Base-by-base conservation (phyloP, 53 echinoderm and acorn worm species). In the Holothuria leucospilota region DNA sequence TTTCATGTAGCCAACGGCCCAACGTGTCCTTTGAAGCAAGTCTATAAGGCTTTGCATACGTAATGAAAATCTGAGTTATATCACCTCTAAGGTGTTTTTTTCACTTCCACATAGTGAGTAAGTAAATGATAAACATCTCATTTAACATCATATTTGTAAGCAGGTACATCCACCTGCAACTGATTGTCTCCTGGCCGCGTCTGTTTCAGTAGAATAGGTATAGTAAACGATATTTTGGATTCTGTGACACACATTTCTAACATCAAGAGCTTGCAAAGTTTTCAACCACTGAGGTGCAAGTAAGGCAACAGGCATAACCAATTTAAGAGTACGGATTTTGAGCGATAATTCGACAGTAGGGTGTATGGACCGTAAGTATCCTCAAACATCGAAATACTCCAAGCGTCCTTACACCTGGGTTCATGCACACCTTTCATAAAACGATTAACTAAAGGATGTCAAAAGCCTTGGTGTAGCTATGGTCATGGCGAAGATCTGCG, bases 321-420 rank as follows among this genome's bases (percentile, higher is more conserved):
- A 25, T 41, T 75, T 6, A 20, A 20, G 75, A 20, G 39, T 40
- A 11, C 29, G 1, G 18, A 74, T 20, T 25, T 75, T 75, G 1
- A 75, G 1, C 18, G 75, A 75, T 25, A 75, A 41, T 25, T 25
- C 75, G 40, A 42, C 40, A 40, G 75, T 40, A 14, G 75, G 75
- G 42, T 75, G 3, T 39, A 75, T 2, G 15, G 75, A 75, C 20
- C 46, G 39, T 25, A 6, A 75, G 25, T 75, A 75, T 15, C 18
- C 3, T 41, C 29, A 41, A 20, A 2, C 69, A 21, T 63, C 65
- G 42, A 10, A 40, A 11, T 82, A 81, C 69, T 87, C 73, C 90
- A 86, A 82, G 18, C 79, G 41, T 20, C 51, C 69, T 27, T 63
- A 23, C 51, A 87, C 86, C 82, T 72, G n/a, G n/a, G n/a, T n/a